Base-by-base conservation (phyloP, 2,888 invertebrate species). In the Drosophila pseudotakahashii region DNA sequence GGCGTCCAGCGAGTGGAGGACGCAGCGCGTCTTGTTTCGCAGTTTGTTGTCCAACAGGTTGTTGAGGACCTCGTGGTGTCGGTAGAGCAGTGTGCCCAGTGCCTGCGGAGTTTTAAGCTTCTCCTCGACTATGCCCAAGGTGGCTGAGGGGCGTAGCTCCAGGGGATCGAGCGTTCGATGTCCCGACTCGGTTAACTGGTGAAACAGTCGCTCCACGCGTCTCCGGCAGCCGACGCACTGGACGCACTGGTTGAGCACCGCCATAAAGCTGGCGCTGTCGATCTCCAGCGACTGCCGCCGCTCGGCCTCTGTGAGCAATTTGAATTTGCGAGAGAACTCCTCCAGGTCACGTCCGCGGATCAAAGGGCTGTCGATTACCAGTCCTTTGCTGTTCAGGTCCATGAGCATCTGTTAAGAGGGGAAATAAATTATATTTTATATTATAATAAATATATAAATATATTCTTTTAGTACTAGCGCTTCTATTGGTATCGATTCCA, bases 141-240 rank as follows among this genome's bases (percentile, higher is more conserved):
- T 94, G 81, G 96, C 96, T 90, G 95, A 94, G 70, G 94, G 92
- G 72, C 95, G 95, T 69, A 98, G 94, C 76, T 96, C 94, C 79
- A 98, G 92, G 55, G 98, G 98, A 92, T 98, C 97, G 81, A 98
- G 93, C 73, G 98, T 97, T 75, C 96, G 96, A 92, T 97, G 96
- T 57, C 96, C 96, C 73, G 96, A 96, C 91, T 96, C 95, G 90
- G 95, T 95, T 83, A 98, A 93, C 92, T 97, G 97, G 91, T 95
- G 95, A 92, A 97, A 98, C 78, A 98, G 93, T 82, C 96, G 94
- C 92, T 98, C 98, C 82, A 98, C 98, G 92, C 98, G 98, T 90
- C 97, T 94, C 77, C 98, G 94, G 93, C 98, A 98, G 74, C 98
- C 98, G 89, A 98, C 97, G 93, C 98, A 98, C 76, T 98, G 97